Percentiles rank a stretch among this genome's conserved stretches.
phyloP scores from a whole-genome alignment of 2,113 vertebrate species.

The Erythrolamprus reginae region DNA sequence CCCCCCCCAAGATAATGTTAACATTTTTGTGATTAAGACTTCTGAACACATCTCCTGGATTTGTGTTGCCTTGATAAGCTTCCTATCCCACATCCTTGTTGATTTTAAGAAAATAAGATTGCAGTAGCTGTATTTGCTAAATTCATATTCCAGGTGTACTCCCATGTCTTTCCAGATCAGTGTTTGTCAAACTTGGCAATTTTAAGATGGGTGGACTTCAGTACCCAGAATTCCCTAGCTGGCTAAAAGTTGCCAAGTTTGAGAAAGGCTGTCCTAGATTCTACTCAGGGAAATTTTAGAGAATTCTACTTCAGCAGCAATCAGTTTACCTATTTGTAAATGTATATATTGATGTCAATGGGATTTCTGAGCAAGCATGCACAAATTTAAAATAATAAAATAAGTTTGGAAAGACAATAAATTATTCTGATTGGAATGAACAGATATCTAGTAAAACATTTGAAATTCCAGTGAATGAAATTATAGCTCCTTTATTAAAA shows the following conservation, averaged over 20 bases:
- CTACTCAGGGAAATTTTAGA: not conserved
- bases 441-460: not conserved
- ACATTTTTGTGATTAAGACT: not conserved
- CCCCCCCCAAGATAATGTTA: not conserved
- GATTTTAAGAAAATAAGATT: constrained; percentile 33
- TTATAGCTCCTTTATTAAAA: not conserved
- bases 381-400: not conserved
- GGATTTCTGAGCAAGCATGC: not conserved
- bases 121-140: constrained; percentile 35
- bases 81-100: constrained; percentile 33
- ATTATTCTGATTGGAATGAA: not conserved
- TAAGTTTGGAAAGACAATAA: not conserved
- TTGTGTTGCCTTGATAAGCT: constrained; percentile 20
- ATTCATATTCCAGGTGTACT: constrained; percentile 28
- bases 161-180: not conserved
- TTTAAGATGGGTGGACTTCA: not conserved
- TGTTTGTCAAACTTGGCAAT: not conserved
- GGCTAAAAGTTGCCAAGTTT: not conserved
- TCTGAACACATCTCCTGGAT: constrained; percentile 35
- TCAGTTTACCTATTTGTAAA: not conserved
- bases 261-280: not conserved
- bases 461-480: not conserved
- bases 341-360: not conserved
- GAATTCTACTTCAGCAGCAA: not conserved
- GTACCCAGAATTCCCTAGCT: not conserved